A percentile compares a stretch with the other conserved stretches of the same genome.
Conservation (phyloP, 2,888 invertebrate genomes). For the Blastobasis adustella region DNA sequence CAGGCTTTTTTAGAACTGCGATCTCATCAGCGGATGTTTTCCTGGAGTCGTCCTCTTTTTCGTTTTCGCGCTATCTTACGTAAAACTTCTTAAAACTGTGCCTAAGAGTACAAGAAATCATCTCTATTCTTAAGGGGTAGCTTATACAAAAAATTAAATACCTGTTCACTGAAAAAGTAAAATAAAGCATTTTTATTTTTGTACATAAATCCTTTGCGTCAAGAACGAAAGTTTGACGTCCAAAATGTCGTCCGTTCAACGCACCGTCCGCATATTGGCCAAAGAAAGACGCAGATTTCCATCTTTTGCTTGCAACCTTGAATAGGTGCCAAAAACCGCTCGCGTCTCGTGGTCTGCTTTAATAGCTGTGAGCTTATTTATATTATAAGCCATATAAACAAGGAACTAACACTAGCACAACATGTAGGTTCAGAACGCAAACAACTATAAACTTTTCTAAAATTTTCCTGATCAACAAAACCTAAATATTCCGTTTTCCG, state of each 20-base stretch:
- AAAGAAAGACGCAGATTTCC: conserved; percentile 68
- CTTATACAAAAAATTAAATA: too few relatives aligned
- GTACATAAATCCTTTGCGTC: conserved; percentile 5
- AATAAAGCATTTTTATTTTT: neutral
- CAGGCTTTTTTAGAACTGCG: too few relatives aligned
- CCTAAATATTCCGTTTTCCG: too few relatives aligned
- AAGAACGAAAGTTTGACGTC: conserved; percentile 37
- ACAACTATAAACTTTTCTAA: conserved; percentile 4
- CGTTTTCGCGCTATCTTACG: too few relatives aligned
- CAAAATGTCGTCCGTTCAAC: conserved; percentile 37
- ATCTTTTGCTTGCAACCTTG: conserved; percentile 48
- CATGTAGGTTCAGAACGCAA: conserved; percentile 13
- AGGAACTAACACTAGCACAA: conserved; percentile 16
- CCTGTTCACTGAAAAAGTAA: neutral
- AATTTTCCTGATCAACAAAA: neutral
- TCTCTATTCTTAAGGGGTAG: too few relatives aligned
- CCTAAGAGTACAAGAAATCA: too few relatives aligned
- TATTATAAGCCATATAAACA: conserved; percentile 41
- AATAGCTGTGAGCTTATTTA: conserved; percentile 35
- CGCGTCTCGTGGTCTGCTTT: conserved; percentile 40
- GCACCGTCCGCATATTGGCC: conserved; percentile 47
- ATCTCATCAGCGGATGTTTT: too few relatives aligned
- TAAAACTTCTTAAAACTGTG: too few relatives aligned
- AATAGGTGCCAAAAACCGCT: conserved; percentile 64
- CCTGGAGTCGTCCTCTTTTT: too few relatives aligned